These are phyloP conservation scores for Drosophila tristis DNA, from an alignment of 1,140 invertebrate genomes.

Conservation along the genomic window DNA sequence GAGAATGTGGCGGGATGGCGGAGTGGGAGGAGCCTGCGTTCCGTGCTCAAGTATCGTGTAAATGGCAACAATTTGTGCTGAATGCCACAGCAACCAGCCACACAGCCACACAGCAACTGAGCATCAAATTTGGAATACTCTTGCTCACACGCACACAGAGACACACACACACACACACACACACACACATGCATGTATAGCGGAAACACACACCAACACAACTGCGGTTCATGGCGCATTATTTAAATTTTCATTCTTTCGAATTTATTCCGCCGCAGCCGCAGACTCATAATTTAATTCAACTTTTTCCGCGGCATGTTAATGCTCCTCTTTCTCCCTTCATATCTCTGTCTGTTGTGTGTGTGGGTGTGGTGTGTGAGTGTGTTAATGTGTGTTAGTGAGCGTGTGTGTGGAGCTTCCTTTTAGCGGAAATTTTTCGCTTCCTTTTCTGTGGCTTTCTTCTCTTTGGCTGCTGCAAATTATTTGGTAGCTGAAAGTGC, in stretches of 20 bases:
- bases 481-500: conserved; percentile 42
- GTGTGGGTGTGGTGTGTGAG: conserved; percentile 23
- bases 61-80: conserved; percentile 56
- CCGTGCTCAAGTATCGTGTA: conserved; percentile 60
- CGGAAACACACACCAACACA: conserved; percentile 5
- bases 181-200: background rate
- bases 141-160: conserved; percentile 4
- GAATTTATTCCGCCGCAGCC: conserved; percentile 54
- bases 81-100: background rate
- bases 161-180: conserved; percentile 8
- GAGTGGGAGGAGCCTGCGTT: background rate
- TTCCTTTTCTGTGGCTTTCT: conserved; percentile 41
- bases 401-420: conserved; percentile 20
- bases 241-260: conserved; percentile 64
- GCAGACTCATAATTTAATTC: conserved; percentile 58
- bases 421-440: conserved; percentile 47
- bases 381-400: conserved; percentile 37
- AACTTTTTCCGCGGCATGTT: conserved; percentile 34
- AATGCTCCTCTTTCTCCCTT: background rate
- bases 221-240: conserved; percentile 48
- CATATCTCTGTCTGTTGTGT: background rate
- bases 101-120: conserved; percentile 3
- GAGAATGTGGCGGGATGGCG: conserved; percentile 9
- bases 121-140: conserved; percentile 31
- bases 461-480: conserved; percentile 30